Conservation (phyloP, 2,797 vertebrate species). For the Darevskia mixta region DNA sequence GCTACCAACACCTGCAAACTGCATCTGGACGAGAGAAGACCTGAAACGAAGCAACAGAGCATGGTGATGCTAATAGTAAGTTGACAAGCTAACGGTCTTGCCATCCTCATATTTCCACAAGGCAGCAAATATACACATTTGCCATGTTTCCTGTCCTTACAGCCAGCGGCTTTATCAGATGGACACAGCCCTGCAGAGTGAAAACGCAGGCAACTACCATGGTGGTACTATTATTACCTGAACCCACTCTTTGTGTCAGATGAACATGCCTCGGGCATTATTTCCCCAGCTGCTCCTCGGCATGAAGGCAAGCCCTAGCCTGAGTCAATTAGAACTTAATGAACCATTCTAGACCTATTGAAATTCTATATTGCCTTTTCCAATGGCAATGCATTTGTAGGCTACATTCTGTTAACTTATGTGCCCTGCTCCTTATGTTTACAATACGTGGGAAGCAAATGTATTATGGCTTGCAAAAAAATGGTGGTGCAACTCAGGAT, state of each 20-base stretch:
- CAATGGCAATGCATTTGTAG: background rate
- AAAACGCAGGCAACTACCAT: background rate
- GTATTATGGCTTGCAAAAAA: background rate
- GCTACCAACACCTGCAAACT: background rate
- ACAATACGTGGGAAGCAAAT: background rate
- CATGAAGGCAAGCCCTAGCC: background rate
- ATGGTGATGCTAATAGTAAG: background rate
- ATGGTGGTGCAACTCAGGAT: background rate
- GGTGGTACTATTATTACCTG: background rate
- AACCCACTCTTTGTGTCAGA: background rate
- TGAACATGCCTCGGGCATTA: background rate
- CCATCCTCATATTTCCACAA: background rate
- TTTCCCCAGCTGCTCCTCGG: background rate
- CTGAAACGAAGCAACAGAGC: background rate
- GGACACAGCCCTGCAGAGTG: background rate
- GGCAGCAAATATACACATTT: background rate
- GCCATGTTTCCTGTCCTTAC: background rate
- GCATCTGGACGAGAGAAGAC: background rate
- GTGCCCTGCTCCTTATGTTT: background rate
- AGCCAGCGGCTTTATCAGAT: background rate
- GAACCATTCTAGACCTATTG: background rate
- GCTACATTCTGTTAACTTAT: background rate
- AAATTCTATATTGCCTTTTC: fast-evolving
- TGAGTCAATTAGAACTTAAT: background rate
- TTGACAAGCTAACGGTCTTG: background rate